Evolutionary conservation across 64 coral and sea anemone genomes (phyloP), one percentile per base, ranked within the genome.

Genomic region (Montipora cactus): DNA sequence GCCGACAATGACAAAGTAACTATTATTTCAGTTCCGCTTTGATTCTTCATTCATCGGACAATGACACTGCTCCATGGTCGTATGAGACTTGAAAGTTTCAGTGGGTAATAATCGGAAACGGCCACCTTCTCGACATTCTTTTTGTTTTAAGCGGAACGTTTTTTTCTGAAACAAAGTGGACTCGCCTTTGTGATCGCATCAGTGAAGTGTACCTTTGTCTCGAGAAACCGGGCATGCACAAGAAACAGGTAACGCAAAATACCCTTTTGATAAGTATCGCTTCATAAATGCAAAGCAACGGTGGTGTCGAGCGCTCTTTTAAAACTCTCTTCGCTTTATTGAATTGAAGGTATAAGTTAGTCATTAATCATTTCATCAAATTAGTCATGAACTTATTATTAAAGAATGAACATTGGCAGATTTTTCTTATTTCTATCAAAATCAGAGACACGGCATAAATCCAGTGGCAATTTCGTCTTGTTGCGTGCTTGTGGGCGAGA

Each of bases 371-470:
- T 49, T 70, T 45, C 7, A 72, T 50, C 46, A 49, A 8, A 21
- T 86, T 67, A 13, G 20, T 49, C 50, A 86, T 70, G 14, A 49
- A 49, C 66, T 3, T 16, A 50, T 22, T 72, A 86, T 86, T 86
- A 71, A 71, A 72, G 8, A 1, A 49, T 49, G 4, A 10, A 7
- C 62, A 50, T 18, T 20, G 7, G 9, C 16, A 19, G 44, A 49
- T 49, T 19, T 68, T 48, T 69, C 44, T n/a, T 12, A 21, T 78
- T 48, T 72, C 44, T 67, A 46, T 67, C 28, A 7, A 16, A 61
- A 13, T 37, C 50, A 86, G 19, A 86, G 44, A 86, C 82, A 45
- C 44, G 18, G 81, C 11, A 47, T 22, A 47, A 19, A 71, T 71
- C 66, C 18, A 23, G 68, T 7, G 61, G 44, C 5, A 16, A 44